Conservation (phyloP, 2,113 vertebrate species). For the Platanista minor region DNA sequence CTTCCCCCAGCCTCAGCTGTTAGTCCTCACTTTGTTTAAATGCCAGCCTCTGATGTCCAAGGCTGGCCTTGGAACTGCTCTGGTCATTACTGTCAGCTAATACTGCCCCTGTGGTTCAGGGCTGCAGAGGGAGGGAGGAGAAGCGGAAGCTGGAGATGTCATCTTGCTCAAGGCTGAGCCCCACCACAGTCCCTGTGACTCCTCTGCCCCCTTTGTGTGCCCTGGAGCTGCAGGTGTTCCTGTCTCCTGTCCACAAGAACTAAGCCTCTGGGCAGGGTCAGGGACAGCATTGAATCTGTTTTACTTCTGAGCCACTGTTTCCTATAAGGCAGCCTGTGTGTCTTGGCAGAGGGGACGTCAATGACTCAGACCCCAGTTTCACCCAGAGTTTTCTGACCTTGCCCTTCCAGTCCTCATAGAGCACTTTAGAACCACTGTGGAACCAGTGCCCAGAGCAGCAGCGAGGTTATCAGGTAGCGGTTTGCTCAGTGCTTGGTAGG, state of each 20-base stretch:
- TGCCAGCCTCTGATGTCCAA: background rate
- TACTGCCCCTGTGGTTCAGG: background rate
- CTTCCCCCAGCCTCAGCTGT: background rate
- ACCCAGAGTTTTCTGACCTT: background rate
- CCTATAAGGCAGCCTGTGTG: background rate
- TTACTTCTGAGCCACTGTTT: background rate
- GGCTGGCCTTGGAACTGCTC: background rate
- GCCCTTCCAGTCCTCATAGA: background rate
- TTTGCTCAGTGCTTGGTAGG: background rate
- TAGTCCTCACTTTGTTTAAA: background rate
- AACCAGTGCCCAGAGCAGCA: background rate
- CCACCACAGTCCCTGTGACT: no score
- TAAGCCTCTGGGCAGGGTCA: rapidly evolving
- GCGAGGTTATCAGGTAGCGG: rapidly evolving
- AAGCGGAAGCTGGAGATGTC: background rate
- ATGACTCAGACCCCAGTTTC: background rate
- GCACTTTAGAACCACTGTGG: background rate
- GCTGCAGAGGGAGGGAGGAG: background rate
- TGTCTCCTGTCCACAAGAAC: background rate
- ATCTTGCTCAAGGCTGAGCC: background rate
- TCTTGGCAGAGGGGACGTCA: background rate
- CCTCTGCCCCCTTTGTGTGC: background rate
- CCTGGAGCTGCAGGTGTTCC: background rate
- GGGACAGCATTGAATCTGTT: background rate
- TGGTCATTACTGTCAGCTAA: background rate